Conservation (phyloP, 2,113 vertebrate genomes). For the Macheiramphus alcinus region DNA sequence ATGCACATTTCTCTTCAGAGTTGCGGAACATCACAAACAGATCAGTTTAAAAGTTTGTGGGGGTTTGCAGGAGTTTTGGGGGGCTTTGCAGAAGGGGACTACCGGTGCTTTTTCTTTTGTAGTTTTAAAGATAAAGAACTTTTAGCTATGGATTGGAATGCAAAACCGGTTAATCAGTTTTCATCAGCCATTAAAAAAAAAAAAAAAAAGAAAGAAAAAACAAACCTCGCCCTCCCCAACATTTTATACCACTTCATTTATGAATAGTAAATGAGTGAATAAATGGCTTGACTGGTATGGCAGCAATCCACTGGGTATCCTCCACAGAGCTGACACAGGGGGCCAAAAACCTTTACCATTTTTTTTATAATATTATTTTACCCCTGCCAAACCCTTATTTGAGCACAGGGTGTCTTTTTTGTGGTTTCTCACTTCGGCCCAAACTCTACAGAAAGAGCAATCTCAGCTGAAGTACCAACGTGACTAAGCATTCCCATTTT, state of each 20-base stretch:
- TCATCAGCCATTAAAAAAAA: background rate
- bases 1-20: background rate
- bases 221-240: background rate
- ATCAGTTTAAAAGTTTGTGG: background rate
- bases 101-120: background rate
- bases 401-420: background rate
- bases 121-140: background rate
- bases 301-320: background rate
- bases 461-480: background rate
- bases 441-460: background rate
- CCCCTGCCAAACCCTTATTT: background rate
- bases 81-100: background rate
- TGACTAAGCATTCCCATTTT: constrained; percentile 27
- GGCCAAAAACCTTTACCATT: background rate
- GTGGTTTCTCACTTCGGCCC: background rate
- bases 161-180: background rate
- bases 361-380: background rate
- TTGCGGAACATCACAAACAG: background rate
- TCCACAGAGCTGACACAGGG: background rate
- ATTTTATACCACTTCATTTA: background rate
- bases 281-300: background rate
- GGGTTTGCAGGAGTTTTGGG: background rate
- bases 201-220: accelerated
- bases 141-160: background rate
- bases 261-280: background rate